Conservation (phyloP, 2,113 vertebrate species). For the Gobius niger region DNA sequence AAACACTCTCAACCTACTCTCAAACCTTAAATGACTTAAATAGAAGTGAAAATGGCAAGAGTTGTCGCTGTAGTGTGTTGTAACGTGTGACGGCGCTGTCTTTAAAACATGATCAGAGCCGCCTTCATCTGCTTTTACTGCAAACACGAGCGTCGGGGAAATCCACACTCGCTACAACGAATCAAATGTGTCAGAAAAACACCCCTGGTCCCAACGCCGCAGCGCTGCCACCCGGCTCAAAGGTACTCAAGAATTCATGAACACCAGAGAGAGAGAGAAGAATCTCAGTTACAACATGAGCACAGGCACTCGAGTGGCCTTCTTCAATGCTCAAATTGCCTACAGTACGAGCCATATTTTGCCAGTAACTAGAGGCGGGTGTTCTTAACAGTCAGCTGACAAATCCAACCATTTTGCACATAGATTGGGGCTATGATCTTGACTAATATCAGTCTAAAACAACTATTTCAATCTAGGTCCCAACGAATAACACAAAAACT, state of each 20-base stretch:
- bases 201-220: neutral
- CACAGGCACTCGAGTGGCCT: neutral
- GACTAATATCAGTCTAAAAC: no score
- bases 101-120: neutral
- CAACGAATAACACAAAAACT: no score
- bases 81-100: neutral
- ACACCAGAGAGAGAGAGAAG: conserved; percentile 16
- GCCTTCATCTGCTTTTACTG: neutral
- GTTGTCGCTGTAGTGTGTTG: neutral
- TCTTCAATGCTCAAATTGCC: no score
- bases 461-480: no score
- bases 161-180: conserved; percentile 6
- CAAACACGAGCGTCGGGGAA: conserved; percentile 17
- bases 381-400: no score
- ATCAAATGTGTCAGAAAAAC: conserved; percentile 7
- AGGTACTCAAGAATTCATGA: conserved; percentile 44
- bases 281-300: neutral
- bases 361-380: no score
- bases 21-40: no score
- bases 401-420: no score
- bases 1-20: no score
- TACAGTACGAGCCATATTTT: no score
- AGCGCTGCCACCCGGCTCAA: neutral
- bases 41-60: no score
- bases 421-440: no score